Evolutionary conservation across 1,140 invertebrate species (phyloP).

Genomic region (Ditylenchus dipsaci): DNA sequence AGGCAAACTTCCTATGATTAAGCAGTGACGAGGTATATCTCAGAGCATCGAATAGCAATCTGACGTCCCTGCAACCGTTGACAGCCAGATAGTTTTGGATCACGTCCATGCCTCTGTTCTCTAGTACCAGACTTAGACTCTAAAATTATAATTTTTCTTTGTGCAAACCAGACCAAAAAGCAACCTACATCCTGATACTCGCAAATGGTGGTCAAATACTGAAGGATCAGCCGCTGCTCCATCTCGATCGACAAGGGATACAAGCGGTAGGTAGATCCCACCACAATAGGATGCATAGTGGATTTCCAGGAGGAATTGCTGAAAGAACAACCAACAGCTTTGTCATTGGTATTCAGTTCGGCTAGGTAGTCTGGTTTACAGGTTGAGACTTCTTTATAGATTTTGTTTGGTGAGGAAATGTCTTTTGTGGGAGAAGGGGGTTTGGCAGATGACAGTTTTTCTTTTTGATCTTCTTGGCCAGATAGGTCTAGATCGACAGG

Average conservation of each 20-base stretch:
- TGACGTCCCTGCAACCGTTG: slow-evolving; percentile 30
- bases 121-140: slow-evolving; percentile 43
- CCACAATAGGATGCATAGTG: slow-evolving; percentile 36
- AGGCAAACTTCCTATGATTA: slow-evolving; percentile 45
- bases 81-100: slow-evolving; percentile 35
- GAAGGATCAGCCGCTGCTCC: slow-evolving; percentile 43
- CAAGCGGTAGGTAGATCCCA: slow-evolving; percentile 23
- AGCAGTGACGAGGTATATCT: slow-evolving; percentile 36
- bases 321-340: slow-evolving; percentile 9
- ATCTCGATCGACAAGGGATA: slow-evolving; percentile 41
- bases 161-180: neutral
- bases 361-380: slow-evolving; percentile 2
- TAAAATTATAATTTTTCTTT: slow-evolving; percentile 14
- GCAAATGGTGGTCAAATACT: slow-evolving; percentile 29
- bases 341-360: too few species aligned
- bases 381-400: neutral
- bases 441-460: neutral
- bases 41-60: slow-evolving; percentile 41
- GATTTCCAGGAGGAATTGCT: slow-evolving; percentile 33
- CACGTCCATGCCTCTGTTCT: slow-evolving; percentile 36
- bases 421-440: neutral
- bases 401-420: neutral
- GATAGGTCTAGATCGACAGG: neutral
- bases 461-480: neutral
- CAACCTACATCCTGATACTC: slow-evolving; percentile 38